Evolutionary conservation across 2,113 vertebrate genomes (phyloP), one percentile per base, ranked within the genome.

Genomic region (Amazona guildingii): DNA sequence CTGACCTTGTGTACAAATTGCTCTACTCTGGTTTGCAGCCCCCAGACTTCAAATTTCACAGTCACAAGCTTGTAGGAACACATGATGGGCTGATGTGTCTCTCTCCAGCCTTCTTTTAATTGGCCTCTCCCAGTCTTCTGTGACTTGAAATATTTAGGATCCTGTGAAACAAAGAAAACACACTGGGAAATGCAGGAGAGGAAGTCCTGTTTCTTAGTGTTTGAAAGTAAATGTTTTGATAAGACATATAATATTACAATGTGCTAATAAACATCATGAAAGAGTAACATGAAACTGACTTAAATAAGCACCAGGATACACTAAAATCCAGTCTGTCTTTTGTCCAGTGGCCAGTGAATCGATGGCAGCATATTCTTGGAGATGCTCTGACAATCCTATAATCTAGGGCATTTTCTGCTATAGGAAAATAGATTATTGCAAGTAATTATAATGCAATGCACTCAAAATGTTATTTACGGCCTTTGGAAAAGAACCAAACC

Each of bases 21-120:
- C 96, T 99, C 99, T 97, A 99, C 99, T 49, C 99, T 98, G 16
- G 99, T 99, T 92, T 99, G 99, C 95, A 99, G 98, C 57, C 99
- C 99, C 99, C 99, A 99, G 91, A 99, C 99, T 97, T 99, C 99
- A 61, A 99, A 99, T 97, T 99, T 99, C 88, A 99, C 99, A 3
- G 99, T 99, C 97, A 99, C 99, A 87, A 99, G 98, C 97, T 99
- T 99, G 97, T 99, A 99, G 94, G 99, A 99, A 93, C 99, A 99
- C 99, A 99, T 99, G 97, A 99, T 99, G 43, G 99, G 99, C 69
- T 99, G 98, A 68, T 99, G 99, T 11, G 92, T 98, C 19, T 99
- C 97, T 94, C 99, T 98, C 99, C 99, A 99, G 86, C 98, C 99
- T 96, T 99, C 99, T 98, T 98, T 98, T 90, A 99, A 97, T 72